phyloP scores from a whole-genome alignment of 2,888 invertebrate genomes.

The Lapara coniferarum region DNA sequence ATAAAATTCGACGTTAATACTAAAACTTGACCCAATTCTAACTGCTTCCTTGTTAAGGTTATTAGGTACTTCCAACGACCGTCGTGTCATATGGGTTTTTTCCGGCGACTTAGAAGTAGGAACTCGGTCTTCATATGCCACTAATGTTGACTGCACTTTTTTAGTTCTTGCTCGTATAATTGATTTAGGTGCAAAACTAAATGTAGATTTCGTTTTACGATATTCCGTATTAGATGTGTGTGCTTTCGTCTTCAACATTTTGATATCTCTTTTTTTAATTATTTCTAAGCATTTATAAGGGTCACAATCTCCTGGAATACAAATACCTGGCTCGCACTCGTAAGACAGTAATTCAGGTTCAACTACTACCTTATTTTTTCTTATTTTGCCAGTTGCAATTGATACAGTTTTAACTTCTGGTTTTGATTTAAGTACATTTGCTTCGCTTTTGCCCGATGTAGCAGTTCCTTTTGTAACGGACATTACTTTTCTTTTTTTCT shows the following conservation, averaged over 20 bases:
- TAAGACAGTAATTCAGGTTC: conserved; percentile 37
- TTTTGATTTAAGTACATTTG: conserved; percentile 22
- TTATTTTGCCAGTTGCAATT: conserved; percentile 32
- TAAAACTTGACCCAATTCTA: conserved; percentile 46
- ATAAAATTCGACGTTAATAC: conserved; percentile 51
- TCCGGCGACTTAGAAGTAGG: neutral
- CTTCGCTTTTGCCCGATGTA: conserved; percentile 31
- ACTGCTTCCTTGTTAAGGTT: conserved; percentile 35
- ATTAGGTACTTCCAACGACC: neutral
- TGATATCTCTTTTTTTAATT: conserved; percentile 39
- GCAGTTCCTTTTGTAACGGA: conserved; percentile 34
- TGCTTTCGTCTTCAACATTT: conserved; percentile 31
- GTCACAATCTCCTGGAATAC: conserved; percentile 48
- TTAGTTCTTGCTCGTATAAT: conserved; percentile 38
- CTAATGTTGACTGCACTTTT: conserved; percentile 42
- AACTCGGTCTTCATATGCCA: conserved; percentile 29
- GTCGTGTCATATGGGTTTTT: neutral
- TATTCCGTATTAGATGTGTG: conserved; percentile 36
- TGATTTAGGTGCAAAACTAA: conserved; percentile 41
- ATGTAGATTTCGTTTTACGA: conserved; percentile 44
- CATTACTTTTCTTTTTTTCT: conserved; percentile 30
- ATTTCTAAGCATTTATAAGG: conserved; percentile 47
- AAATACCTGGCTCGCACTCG: conserved; percentile 51
- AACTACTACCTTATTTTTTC: conserved; percentile 29
- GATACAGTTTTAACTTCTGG: conserved; percentile 30